Evolutionary conservation across 2,888 invertebrate species (phyloP).

Genomic region (Salticus scenicus): DNA sequence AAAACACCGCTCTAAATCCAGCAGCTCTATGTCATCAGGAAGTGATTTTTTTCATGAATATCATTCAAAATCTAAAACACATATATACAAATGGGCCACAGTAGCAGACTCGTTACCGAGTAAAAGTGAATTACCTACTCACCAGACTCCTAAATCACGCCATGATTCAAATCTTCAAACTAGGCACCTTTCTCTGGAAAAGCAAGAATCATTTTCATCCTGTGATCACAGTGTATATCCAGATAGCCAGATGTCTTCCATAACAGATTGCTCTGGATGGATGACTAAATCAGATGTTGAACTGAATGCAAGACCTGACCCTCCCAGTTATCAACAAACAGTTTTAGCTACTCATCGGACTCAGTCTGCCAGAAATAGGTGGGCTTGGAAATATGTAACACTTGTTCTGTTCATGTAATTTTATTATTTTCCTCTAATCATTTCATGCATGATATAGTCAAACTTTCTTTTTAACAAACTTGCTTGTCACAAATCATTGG

Average conservation of each 20-base stretch:
- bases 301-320: conserved; percentile 43
- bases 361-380: conserved; percentile 57
- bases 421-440: not conserved
- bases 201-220: conserved; percentile 59
- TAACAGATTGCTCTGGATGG: conserved; percentile 56
- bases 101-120: conserved; percentile 42
- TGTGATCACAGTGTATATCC: conserved; percentile 43
- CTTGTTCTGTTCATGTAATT: conserved; percentile 53
- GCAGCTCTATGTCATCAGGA: conserved; percentile 14
- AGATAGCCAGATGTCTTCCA: conserved; percentile 52
- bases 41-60: conserved; percentile 25
- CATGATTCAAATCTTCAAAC: conserved; percentile 46
- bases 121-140: conserved; percentile 49
- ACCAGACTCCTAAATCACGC: conserved; percentile 23
- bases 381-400: conserved; percentile 64
- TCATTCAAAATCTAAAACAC: conserved; percentile 22
- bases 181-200: conserved; percentile 57
- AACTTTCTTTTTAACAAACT: not conserved
- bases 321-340: conserved; percentile 51
- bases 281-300: conserved; percentile 60
- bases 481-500: not conserved
- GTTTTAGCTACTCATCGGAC: conserved; percentile 41
- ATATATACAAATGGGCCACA: conserved; percentile 42
- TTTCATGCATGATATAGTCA: not conserved
- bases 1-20: conserved; percentile 16